A percentile compares a stretch with the other conserved stretches of the same genome.
Evolutionary conservation across 2,888 invertebrate species (phyloP).

Genomic region (Zootermopsis nevadensis): DNA sequence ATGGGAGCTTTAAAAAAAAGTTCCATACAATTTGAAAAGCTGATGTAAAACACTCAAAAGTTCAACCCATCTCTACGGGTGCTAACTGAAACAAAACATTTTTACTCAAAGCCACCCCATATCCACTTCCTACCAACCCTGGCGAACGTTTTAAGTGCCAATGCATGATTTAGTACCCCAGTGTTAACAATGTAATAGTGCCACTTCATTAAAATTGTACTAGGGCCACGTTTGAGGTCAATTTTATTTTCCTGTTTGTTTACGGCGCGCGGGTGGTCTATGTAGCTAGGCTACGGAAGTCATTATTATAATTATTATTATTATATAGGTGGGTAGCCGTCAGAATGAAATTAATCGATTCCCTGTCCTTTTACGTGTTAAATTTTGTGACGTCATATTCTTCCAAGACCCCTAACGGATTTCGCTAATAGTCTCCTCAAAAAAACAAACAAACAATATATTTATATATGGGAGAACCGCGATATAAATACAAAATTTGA

Average conservation of each 20-base stretch:
- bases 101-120: neutral
- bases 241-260: neutral
- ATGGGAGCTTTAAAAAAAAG: neutral
- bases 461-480: constrained; percentile 50
- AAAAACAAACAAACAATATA: too few species aligned
- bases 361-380: neutral
- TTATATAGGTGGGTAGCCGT: neutral
- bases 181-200: constrained; percentile 20
- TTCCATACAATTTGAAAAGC: neutral
- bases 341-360: neutral
- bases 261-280: neutral
- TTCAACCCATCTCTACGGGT: neutral
- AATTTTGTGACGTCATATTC: neutral
- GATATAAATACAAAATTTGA: constrained; percentile 21
- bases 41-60: neutral
- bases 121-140: neutral
- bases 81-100: constrained; percentile 7
- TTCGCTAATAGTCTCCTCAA: too few species aligned
- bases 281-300: too few species aligned
- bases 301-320: too few species aligned
- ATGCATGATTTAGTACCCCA: constrained; percentile 30
- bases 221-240: neutral
- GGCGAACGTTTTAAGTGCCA: constrained; percentile 23
- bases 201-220: constrained; percentile 20
- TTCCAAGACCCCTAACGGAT: too few species aligned